Conservation (phyloP, 2,797 vertebrate genomes). For the Muscicapa comitata region DNA sequence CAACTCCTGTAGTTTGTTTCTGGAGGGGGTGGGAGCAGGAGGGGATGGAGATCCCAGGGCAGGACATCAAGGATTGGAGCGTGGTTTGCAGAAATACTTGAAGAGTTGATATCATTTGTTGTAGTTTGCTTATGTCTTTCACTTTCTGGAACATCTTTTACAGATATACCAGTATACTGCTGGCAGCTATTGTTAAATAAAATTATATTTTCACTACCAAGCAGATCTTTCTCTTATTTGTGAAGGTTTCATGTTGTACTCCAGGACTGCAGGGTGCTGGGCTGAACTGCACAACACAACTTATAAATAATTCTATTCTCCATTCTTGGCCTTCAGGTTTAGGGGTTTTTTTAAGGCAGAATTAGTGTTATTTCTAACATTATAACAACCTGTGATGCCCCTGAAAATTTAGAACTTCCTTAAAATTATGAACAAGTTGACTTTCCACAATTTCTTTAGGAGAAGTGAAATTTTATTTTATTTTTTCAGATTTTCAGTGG, state of each 20-base stretch:
- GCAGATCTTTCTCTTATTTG: slow-evolving; percentile 42
- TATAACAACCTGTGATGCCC: neutral
- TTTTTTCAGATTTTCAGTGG: neutral
- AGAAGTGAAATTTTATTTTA: neutral
- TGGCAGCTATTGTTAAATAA: slow-evolving; percentile 85
- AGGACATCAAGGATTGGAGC: slow-evolving; percentile 23
- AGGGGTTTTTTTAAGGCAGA: neutral
- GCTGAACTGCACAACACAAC: neutral
- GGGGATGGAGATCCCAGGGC: neutral
- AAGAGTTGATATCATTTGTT: slow-evolving; percentile 64
- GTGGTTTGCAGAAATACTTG: slow-evolving; percentile 64
- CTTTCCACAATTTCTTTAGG: neutral
- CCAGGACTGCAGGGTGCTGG: neutral
- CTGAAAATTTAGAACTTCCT: neutral
- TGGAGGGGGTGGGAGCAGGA: neutral
- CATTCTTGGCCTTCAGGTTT: neutral
- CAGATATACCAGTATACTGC: slow-evolving; percentile 77
- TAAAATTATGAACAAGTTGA: neutral
- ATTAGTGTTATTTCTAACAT: accelerated
- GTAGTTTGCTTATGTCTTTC: slow-evolving; percentile 72
- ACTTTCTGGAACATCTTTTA: slow-evolving; percentile 75
- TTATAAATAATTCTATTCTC: neutral
- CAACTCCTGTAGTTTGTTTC: neutral
- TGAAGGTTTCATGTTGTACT: neutral
- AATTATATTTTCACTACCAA: slow-evolving; percentile 84